Conservation (phyloP, 2,113 vertebrate species). For the Noctilio leporinus region DNA sequence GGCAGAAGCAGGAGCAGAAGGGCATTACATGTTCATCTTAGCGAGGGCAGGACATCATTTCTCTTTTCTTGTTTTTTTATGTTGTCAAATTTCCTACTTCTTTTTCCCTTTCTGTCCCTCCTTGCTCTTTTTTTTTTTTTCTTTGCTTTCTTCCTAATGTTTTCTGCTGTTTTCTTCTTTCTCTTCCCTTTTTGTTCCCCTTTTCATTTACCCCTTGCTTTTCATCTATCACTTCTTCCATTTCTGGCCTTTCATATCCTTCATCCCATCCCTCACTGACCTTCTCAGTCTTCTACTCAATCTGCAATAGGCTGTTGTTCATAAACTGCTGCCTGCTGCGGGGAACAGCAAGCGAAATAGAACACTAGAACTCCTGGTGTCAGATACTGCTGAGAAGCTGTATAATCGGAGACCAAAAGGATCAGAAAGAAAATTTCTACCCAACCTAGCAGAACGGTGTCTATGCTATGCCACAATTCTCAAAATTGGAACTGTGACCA, state of each 20-base stretch:
- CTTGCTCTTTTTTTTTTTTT: background rate
- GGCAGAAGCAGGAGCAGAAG: background rate
- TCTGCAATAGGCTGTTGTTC: background rate
- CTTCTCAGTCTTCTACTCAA: background rate
- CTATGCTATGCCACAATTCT: background rate
- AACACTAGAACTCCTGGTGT: background rate
- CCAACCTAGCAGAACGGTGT: background rate
- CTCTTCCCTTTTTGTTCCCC: background rate
- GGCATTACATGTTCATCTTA: fast-evolving
- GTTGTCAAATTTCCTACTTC: background rate
- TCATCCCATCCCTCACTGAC: background rate
- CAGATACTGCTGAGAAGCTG: background rate
- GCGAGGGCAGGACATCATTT: background rate
- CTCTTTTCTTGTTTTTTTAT: background rate
- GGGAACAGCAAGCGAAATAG: background rate
- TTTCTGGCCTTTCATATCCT: background rate
- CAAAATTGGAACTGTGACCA: background rate
- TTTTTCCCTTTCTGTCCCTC: background rate
- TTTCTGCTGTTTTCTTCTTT: background rate
- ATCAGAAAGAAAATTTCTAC: background rate
- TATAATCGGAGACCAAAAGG: background rate
- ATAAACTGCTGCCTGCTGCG: background rate
- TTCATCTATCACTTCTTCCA: background rate
- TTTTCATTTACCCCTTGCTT: background rate
- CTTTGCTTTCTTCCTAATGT: background rate